Percentiles rank a stretch among this genome's conserved stretches.
Conservation (phyloP, 2,797 vertebrate genomes). For the Xiphorhynchus erythropygius region DNA sequence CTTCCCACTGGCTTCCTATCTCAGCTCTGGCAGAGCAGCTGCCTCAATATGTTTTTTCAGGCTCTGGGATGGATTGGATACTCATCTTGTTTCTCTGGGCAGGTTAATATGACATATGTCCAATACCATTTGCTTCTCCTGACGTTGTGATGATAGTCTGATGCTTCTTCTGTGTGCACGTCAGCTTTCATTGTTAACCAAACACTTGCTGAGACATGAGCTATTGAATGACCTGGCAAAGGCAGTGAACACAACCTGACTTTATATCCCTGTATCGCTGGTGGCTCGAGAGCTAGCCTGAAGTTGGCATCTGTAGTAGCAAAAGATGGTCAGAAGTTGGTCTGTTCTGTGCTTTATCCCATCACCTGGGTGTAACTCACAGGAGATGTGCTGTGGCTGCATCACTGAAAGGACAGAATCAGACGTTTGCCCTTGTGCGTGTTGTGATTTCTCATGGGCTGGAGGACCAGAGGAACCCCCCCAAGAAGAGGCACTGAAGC, state of each 20-base stretch:
- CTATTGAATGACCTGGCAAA: neutral
- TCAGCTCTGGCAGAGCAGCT: neutral
- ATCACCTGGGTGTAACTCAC: neutral
- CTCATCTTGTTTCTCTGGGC: neutral
- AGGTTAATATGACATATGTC: neutral
- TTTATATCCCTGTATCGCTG: neutral
- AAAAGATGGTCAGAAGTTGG: neutral
- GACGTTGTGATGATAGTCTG: neutral
- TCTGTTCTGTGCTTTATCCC: neutral
- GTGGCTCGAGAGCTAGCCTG: accelerated
- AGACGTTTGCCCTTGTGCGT: neutral
- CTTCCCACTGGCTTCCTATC: neutral
- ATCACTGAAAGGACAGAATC: neutral
- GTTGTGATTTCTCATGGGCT: neutral
- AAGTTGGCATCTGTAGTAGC: neutral
- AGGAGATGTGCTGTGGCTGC: neutral
- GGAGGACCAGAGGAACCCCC: neutral
- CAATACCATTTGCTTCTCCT: neutral
- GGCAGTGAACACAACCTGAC: neutral
- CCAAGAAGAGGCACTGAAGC: neutral
- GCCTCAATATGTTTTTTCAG: neutral
- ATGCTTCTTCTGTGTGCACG: neutral
- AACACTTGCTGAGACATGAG: neutral
- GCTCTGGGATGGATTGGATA: neutral
- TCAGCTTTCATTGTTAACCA: neutral